A percentile compares a stretch with the other conserved stretches of the same genome.
phyloP scores from a whole-genome alignment of 2,797 vertebrate genomes.

The Picus viridis region DNA sequence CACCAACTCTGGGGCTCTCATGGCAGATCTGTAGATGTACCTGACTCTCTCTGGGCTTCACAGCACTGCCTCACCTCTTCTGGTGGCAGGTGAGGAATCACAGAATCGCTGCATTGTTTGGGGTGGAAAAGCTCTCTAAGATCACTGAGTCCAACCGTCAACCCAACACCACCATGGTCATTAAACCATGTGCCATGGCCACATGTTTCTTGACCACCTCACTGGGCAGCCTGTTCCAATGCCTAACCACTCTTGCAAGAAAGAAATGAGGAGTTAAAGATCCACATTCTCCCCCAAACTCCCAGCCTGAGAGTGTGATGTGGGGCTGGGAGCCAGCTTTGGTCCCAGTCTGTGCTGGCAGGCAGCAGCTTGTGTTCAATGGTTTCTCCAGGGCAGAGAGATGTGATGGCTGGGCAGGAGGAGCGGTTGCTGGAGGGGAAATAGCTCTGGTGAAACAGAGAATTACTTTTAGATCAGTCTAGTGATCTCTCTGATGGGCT shows the following conservation, averaged over 20 bases:
- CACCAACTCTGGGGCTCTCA: fast-evolving
- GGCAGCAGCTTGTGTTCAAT: neutral
- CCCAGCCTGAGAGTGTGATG: neutral
- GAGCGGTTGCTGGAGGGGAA: neutral
- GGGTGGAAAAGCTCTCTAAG: too few relatives aligned
- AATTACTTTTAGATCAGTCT: neutral
- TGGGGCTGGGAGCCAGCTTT: fast-evolving
- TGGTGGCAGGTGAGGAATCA: neutral
- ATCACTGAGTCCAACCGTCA: too few relatives aligned
- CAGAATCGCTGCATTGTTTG: too few relatives aligned
- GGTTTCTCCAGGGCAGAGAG: neutral
- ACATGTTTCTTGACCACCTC: too few relatives aligned
- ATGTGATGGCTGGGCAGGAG: fast-evolving
- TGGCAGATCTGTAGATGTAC: neutral
- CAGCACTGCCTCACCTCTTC: neutral
- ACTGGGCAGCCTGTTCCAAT: too few relatives aligned
- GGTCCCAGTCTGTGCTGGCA: fast-evolving
- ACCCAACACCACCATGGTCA: too few relatives aligned
- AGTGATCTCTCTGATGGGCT: neutral
- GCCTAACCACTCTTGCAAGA: too few relatives aligned
- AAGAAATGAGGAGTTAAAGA: too few relatives aligned
- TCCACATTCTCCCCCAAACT: neutral
- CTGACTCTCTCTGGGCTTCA: fast-evolving
- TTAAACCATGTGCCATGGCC: too few relatives aligned
- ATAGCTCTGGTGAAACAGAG: conserved; percentile 8